Conservation (phyloP, 2,888 invertebrate species). For the Tinea semifulvella region DNA sequence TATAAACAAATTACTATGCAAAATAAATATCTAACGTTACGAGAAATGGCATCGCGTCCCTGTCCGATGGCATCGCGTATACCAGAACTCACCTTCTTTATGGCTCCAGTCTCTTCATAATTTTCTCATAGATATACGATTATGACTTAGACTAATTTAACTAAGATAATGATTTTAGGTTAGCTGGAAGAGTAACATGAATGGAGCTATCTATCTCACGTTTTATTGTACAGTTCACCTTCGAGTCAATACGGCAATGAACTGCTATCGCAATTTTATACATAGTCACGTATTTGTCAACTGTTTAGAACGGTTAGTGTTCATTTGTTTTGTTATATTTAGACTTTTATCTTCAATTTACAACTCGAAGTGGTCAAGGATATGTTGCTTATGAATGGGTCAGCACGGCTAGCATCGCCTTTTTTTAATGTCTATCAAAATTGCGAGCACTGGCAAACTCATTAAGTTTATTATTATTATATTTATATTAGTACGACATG, state of each 20-base stretch:
- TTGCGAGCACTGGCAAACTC: no score
- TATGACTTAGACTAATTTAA: conserved; percentile 45
- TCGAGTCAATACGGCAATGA: neutral
- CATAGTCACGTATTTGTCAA: conserved; percentile 1
- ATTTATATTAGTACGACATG: no score
- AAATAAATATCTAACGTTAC: neutral
- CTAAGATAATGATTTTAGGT: conserved; percentile 30
- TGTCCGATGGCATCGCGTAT: conserved; percentile 19
- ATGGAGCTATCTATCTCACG: neutral
- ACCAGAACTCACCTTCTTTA: conserved; percentile 47
- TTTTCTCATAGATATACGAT: conserved; percentile 37
- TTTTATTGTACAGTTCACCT: neutral
- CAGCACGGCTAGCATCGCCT: no score
- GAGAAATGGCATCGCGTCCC: conserved; percentile 4
- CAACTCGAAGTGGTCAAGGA: neutral
- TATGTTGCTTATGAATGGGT: neutral
- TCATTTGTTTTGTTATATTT: neutral
- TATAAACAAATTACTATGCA: conserved; percentile 8
- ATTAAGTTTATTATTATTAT: no score
- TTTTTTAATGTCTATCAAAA: no score
- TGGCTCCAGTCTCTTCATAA: conserved; percentile 40
- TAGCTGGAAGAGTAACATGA: conserved; percentile 13
- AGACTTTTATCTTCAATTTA: conserved; percentile 1
- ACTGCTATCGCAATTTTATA: neutral
- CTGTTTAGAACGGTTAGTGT: conserved; percentile 5